A percentile compares a stretch with the other conserved stretches of the same genome.
phyloP scores from a whole-genome alignment of 2,888 invertebrate genomes.

The Nycteola revayana region DNA sequence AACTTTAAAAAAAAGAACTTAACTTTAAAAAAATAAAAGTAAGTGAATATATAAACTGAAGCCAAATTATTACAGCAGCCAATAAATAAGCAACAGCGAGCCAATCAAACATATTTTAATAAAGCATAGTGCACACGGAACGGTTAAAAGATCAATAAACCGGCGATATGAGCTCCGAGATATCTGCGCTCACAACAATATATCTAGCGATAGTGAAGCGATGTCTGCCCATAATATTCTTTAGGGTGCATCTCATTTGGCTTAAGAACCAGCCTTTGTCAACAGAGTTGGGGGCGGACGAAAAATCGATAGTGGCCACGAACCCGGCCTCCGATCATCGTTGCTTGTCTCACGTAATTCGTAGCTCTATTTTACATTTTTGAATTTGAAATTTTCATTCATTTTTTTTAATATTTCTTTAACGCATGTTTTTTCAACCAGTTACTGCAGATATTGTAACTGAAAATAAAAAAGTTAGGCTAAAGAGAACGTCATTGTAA shows the following conservation, averaged over 20 bases:
- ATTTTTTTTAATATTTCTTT: background rate
- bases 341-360: conserved; percentile 60
- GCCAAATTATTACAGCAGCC: no score
- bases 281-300: conserved; percentile 76
- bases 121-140: conserved; percentile 43
- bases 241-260: conserved; percentile 82
- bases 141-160: conserved; percentile 69
- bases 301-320: conserved; percentile 78
- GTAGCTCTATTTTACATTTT: conserved; percentile 56
- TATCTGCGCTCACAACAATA: conserved; percentile 58
- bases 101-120: conserved; percentile 43
- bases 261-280: conserved; percentile 82
- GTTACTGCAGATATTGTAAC: no score
- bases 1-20: no score
- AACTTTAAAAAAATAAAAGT: no score
- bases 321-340: conserved; percentile 64
- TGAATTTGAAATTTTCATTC: conserved; percentile 36
- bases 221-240: conserved; percentile 82
- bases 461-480: no score
- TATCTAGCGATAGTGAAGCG: conserved; percentile 71
- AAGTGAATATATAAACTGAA: no score
- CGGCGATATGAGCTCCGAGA: conserved; percentile 59
- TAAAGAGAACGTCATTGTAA: no score
- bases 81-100: no score
- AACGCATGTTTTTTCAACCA: no score